Conservation (phyloP, 2,113 vertebrate species). For the Cyrtonyx montezumae region DNA sequence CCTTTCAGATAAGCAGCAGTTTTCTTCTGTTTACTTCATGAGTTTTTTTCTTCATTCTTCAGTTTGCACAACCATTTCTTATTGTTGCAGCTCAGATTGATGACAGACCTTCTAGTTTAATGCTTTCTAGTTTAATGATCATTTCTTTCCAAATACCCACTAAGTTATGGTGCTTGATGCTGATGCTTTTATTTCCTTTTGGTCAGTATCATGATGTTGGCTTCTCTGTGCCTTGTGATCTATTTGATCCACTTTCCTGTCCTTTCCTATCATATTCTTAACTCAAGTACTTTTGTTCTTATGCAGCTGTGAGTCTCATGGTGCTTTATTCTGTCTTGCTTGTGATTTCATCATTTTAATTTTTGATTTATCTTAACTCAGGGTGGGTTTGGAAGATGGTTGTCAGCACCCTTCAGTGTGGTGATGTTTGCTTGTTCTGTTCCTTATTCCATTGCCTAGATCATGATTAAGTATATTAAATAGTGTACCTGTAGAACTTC, state of each 20-base stretch:
- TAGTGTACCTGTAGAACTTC: background rate
- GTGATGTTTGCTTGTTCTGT: background rate
- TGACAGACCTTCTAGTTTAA: background rate
- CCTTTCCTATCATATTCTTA: background rate
- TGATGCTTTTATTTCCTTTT: background rate
- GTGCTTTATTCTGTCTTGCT: background rate
- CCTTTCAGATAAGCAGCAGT: background rate
- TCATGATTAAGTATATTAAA: background rate
- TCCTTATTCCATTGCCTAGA: background rate
- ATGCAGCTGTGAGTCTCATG: fast-evolving
- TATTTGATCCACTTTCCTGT: background rate
- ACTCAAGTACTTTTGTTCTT: background rate
- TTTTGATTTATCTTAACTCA: background rate
- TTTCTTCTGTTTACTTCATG: background rate
- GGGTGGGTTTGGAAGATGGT: background rate
- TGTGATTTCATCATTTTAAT: background rate
- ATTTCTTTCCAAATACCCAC: background rate
- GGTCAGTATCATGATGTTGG: background rate
- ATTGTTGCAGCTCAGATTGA: background rate
- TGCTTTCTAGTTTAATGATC: no score
- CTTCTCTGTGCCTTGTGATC: background rate
- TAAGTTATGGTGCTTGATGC: background rate
- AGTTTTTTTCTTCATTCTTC: background rate
- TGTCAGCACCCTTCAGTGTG: background rate
- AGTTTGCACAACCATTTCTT: background rate